Conservation (phyloP, 2,888 invertebrate genomes). For the Agonopterix subpropinquella region DNA sequence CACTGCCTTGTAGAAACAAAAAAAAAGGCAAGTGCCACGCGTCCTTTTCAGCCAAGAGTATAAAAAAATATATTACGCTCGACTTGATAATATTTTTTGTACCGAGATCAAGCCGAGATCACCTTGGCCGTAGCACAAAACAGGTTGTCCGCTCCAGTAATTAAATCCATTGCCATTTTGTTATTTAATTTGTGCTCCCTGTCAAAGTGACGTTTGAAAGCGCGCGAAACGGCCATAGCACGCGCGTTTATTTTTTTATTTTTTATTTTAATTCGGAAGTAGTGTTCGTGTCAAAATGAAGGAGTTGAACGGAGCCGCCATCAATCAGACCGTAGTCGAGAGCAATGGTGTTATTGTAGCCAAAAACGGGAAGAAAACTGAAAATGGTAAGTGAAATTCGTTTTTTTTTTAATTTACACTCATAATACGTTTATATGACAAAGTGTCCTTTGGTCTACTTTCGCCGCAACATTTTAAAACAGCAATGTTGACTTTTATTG, state of each 20-base stretch:
- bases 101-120: slow-evolving; percentile 38
- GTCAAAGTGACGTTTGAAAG: slow-evolving; percentile 65
- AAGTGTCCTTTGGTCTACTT: no score
- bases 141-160: slow-evolving; percentile 38
- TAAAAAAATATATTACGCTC: slow-evolving; percentile 11
- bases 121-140: slow-evolving; percentile 52
- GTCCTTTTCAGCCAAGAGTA: slow-evolving; percentile 10
- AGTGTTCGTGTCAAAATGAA: slow-evolving; percentile 34
- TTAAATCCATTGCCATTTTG: slow-evolving; percentile 37
- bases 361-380: slow-evolving; percentile 51
- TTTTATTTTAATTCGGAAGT: slow-evolving; percentile 12
- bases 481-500: no score
- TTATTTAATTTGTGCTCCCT: slow-evolving; percentile 21
- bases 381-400: slow-evolving; percentile 38
- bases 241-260: slow-evolving; percentile 15
- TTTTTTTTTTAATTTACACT: no score
- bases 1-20: no score
- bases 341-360: slow-evolving; percentile 42
- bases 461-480: no score
- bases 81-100: slow-evolving; percentile 23
- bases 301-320: slow-evolving; percentile 50
- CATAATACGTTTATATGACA: no score
- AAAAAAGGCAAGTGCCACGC: slow-evolving; percentile 3
- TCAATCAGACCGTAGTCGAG: slow-evolving; percentile 28
- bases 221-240: slow-evolving; percentile 41